phyloP scores from a whole-genome alignment of 2,797 vertebrate genomes.

The Enteromius anoplus region DNA sequence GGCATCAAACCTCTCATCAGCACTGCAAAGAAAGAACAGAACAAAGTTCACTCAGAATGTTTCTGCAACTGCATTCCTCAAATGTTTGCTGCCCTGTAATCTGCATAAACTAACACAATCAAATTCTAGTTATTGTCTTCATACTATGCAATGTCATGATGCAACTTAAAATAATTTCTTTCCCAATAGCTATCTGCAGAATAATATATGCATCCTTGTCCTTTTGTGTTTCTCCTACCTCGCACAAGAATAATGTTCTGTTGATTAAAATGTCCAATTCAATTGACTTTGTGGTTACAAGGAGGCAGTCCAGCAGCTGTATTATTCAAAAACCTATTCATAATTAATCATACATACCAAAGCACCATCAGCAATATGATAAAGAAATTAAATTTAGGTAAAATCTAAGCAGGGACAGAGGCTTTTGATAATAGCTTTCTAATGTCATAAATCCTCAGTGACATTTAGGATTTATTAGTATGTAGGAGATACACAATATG shows the following conservation, averaged over 20 bases:
- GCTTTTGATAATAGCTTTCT: background rate
- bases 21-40: slow-evolving; percentile 69
- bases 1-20: slow-evolving; percentile 91
- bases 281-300: slow-evolving; percentile 11
- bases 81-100: slow-evolving; percentile 1
- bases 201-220: slow-evolving; percentile 1
- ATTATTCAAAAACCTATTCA: slow-evolving; percentile 36
- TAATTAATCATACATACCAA: slow-evolving; percentile 47
- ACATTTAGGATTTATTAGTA: slow-evolving; percentile 11
- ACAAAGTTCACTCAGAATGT: background rate
- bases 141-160: background rate
- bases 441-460: slow-evolving; percentile 4
- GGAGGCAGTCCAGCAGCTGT: background rate
- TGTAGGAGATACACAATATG: slow-evolving; percentile 6
- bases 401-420: slow-evolving; percentile 11
- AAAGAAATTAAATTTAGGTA: slow-evolving; percentile 17
- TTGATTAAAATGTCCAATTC: slow-evolving; percentile 39
- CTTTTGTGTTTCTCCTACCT: background rate
- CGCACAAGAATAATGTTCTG: slow-evolving; percentile 10
- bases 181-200: background rate
- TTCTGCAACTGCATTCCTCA: background rate
- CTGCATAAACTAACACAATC: background rate
- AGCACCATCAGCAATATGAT: background rate
- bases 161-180: slow-evolving; percentile 6
- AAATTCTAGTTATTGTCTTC: background rate